These are phyloP conservation scores for Cheilinus undulatus DNA, from an alignment of 2,113 vertebrate species.

Conservation along the genomic window DNA sequence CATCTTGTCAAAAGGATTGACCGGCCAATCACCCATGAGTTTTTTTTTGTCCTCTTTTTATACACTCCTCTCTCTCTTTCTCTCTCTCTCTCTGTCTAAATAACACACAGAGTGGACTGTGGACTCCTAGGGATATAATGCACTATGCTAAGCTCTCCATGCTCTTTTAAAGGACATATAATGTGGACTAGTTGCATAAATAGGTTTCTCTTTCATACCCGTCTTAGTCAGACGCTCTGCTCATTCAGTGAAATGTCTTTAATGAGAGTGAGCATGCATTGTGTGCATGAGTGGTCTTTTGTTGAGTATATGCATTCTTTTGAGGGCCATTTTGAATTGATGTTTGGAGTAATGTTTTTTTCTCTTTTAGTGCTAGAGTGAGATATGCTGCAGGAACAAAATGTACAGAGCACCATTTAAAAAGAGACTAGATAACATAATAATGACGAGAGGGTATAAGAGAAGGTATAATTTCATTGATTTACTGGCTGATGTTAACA, in stretches of 20 bases:
- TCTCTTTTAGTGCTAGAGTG: not conserved
- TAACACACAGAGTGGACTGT: slow-evolving; percentile 31
- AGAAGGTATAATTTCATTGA: too few species aligned
- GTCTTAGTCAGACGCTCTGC: slow-evolving; percentile 14
- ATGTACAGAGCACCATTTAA: too few species aligned
- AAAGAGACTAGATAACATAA: not conserved
- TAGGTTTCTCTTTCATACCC: slow-evolving; percentile 21
- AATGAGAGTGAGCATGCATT: not conserved
- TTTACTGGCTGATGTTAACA: too few species aligned
- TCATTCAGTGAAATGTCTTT: not conserved
- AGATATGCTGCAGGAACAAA: not conserved
- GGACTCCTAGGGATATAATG: slow-evolving; percentile 40
- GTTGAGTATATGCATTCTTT: not conserved
- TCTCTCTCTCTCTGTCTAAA: slow-evolving; percentile 27
- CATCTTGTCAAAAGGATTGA: slow-evolving; percentile 59
- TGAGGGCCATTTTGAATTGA: not conserved
- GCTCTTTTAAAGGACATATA: slow-evolving; percentile 34
- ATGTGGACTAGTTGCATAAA: slow-evolving; percentile 37
- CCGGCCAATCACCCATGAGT: slow-evolving; percentile 34
- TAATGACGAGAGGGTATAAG: too few species aligned
- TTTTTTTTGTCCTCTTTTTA: not conserved
- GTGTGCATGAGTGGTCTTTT: not conserved
- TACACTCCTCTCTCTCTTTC: not conserved
- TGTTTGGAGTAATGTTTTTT: not conserved
- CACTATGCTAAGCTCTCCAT: slow-evolving; percentile 26